Conservation (phyloP, 2,113 vertebrate species). For the Dascyllus trimaculatus region DNA sequence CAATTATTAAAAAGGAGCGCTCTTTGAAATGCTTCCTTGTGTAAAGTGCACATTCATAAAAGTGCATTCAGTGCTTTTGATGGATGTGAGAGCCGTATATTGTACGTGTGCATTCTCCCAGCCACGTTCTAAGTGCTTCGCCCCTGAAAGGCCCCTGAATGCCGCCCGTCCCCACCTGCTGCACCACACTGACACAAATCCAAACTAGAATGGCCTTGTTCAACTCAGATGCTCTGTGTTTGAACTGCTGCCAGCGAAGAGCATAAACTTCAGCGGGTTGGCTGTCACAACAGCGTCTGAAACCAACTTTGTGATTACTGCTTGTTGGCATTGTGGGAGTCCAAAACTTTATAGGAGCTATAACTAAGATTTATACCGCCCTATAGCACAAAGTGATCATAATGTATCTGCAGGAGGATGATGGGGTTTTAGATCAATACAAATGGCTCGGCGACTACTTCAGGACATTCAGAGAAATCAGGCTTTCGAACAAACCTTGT, state of each 20-base stretch:
- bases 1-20: background rate
- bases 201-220: conserved; percentile 33
- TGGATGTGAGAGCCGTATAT: conserved; percentile 19
- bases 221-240: background rate
- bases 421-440: conserved; percentile 47
- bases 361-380: conserved; percentile 44
- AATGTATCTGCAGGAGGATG: conserved; percentile 39
- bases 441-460: conserved; percentile 21
- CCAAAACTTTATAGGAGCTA: conserved; percentile 42
- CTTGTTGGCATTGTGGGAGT: conserved; percentile 40
- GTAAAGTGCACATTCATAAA: conserved; percentile 21
- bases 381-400: conserved; percentile 31
- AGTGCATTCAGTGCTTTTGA: conserved; percentile 31
- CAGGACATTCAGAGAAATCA: conserved; percentile 9
- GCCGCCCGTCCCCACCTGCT: background rate
- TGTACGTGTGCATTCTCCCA: background rate
- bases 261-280: conserved; percentile 25
- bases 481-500: conserved; percentile 2
- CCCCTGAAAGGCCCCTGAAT: conserved; percentile 19
- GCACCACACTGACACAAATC: conserved; percentile 21
- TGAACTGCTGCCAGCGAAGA: conserved; percentile 44
- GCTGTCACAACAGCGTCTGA: conserved; percentile 44
- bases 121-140: conserved; percentile 10
- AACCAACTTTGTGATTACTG: conserved; percentile 40
- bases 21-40: conserved; percentile 32